Evolutionary conservation across 2,797 vertebrate genomes (phyloP).

Genomic region (Hozukius guyotensis): DNA sequence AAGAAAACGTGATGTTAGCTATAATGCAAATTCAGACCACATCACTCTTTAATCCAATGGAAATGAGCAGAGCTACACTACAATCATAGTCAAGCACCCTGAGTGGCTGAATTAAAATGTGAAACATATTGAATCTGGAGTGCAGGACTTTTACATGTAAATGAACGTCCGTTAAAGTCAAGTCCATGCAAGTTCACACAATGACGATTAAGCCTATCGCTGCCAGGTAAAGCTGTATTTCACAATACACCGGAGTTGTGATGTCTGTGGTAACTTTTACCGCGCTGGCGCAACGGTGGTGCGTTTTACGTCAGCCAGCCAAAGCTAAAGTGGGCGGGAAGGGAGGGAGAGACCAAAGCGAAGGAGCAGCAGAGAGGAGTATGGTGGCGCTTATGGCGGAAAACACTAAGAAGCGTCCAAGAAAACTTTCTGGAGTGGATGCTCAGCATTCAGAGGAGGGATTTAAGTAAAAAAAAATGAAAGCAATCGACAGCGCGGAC

Average conservation of each 20-base stretch:
- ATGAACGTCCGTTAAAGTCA: neutral
- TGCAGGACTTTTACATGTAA: neutral
- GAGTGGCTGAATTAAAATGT: conserved; percentile 18
- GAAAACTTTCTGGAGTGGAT: neutral
- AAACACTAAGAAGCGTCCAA: neutral
- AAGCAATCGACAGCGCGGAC: neutral
- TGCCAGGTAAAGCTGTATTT: neutral
- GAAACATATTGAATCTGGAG: conserved; percentile 10
- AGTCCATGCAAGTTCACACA: neutral
- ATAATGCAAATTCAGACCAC: conserved; percentile 1
- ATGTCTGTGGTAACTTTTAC: neutral
- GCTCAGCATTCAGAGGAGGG: neutral
- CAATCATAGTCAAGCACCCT: neutral
- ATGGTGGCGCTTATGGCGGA: neutral
- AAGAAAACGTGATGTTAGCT: neutral
- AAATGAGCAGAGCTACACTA: neutral
- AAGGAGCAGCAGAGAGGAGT: neutral
- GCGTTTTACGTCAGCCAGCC: neutral
- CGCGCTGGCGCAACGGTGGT: neutral
- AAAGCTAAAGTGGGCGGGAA: neutral
- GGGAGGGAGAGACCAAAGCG: neutral
- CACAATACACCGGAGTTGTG: neutral
- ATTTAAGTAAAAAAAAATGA: neutral
- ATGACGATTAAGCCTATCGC: neutral
- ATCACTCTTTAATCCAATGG: conserved; percentile 2